These are phyloP conservation scores for Strigamia maritima DNA, from an alignment of 2,888 invertebrate species.

Conservation along the genomic window DNA sequence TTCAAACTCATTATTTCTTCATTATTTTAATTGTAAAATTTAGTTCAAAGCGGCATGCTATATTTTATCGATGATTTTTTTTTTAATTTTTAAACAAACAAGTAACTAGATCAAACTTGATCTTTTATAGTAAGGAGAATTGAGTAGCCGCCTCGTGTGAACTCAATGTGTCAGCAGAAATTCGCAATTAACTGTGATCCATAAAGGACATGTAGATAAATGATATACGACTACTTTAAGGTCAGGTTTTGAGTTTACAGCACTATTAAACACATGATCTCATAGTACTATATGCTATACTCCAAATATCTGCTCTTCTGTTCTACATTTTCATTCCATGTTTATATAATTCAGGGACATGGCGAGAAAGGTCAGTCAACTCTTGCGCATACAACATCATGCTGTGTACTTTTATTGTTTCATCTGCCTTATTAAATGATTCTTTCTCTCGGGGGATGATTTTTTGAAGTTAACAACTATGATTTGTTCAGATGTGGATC, in stretches of 20 bases:
- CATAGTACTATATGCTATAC: background rate
- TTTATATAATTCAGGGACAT: background rate
- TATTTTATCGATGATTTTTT: no score
- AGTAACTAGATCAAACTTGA: no score
- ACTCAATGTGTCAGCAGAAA: no score
- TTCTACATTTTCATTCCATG: background rate
- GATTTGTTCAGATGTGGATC: background rate
- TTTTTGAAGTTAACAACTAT: background rate
- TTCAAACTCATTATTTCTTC: no score
- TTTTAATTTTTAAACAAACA: no score
- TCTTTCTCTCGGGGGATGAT: background rate
- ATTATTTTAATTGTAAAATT: no score
- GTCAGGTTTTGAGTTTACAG: background rate
- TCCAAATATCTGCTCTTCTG: background rate
- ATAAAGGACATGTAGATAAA: background rate
- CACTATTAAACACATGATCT: no score
- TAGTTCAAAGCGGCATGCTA: no score
- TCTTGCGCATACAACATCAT: background rate
- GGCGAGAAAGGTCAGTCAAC: background rate
- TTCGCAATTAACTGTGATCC: no score
- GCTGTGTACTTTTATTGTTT: background rate
- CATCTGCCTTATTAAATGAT: conserved; percentile 15
- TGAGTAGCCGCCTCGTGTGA: no score
- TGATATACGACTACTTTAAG: background rate
- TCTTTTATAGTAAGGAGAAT: no score